Base-by-base conservation (phyloP, 2,113 vertebrate species). In the Grantiella picta region DNA sequence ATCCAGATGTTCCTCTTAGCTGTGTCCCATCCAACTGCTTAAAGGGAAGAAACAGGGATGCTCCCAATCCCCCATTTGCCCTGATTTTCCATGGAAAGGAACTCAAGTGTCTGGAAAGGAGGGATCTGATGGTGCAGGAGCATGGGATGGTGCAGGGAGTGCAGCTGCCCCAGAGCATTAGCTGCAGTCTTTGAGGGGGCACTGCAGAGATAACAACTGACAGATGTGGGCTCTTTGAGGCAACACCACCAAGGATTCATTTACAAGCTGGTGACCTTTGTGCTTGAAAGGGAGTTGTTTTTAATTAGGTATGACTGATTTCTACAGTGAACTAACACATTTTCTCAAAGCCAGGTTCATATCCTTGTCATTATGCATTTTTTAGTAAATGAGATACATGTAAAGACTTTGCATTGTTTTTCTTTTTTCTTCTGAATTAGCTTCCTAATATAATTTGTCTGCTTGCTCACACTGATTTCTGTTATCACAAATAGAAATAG, bases 401-500 rank as follows among this genome's bases (percentile, higher is more conserved):
- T 45, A 86, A 92, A 72, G n/a, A 76, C 44, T 68, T 65, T 11
- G 4, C 28, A 65, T 79, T 81, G 22, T 59, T 95, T 83, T 47
- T n/a, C 15, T 77, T 64, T 95, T 61, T 94, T 89, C 24, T 45
- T 78, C 45, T 73, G 82, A 86, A 78, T 96, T 95, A 94, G 9
- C 6, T 54, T 82, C 35, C 65, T 72, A 86, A 70, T 80, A 33
- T 49, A 80, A 94, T 95, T 96, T 87, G 22, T 89, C 63, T 93
- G 29, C 33, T 29, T 73, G 36, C 21, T 91, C 47, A 91, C 76
- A 59, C 12, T 70, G 65, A 84, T 83, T 95, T 94, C 54, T 90
- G 57, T 92, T 97, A 96, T 95, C 52, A 95, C 83, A 96, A 89
- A 79, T 17, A 93, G 60, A 93, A 94, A 82, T 65, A 18, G 52